Evolutionary conservation across 2,113 vertebrate species (phyloP).

Genomic region (Actenoides lindsayi): DNA sequence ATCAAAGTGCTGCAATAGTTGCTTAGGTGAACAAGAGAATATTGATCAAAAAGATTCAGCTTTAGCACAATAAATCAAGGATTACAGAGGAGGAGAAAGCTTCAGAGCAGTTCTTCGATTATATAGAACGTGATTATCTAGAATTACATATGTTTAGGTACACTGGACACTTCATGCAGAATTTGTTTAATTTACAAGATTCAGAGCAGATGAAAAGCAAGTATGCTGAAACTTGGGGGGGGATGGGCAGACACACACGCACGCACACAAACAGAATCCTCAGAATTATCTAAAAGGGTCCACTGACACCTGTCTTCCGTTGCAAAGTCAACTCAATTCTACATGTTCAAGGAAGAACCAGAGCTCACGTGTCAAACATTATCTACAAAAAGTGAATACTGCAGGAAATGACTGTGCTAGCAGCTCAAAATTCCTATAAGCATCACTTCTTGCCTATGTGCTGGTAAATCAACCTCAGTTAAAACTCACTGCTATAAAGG

Average conservation of each 20-base stretch:
- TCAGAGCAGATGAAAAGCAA: constrained; percentile 21
- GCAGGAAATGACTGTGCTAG: fast-evolving
- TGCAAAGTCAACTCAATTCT: background rate
- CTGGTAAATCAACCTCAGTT: background rate
- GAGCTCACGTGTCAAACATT: background rate
- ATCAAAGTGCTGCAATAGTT: constrained; percentile 54
- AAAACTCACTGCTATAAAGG: background rate
- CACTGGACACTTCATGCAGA: constrained; percentile 7
- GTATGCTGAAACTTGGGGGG: background rate
- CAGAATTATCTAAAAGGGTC: background rate
- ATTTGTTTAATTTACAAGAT: background rate
- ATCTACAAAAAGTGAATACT: background rate
- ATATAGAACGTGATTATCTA: background rate
- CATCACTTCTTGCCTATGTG: background rate
- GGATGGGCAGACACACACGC: background rate
- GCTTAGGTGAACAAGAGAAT: constrained; percentile 35
- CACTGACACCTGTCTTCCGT: background rate
- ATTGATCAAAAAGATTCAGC: background rate
- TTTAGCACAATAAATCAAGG: background rate
- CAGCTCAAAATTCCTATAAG: background rate
- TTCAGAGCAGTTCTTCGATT: background rate
- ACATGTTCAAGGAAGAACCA: fast-evolving
- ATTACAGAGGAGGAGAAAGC: background rate
- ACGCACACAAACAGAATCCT: background rate
- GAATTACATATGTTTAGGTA: background rate